A percentile compares a stretch with the other conserved stretches of the same genome.
Evolutionary conservation across 2,888 invertebrate species (phyloP).

Genomic region (Callosobruchus maculatus): DNA sequence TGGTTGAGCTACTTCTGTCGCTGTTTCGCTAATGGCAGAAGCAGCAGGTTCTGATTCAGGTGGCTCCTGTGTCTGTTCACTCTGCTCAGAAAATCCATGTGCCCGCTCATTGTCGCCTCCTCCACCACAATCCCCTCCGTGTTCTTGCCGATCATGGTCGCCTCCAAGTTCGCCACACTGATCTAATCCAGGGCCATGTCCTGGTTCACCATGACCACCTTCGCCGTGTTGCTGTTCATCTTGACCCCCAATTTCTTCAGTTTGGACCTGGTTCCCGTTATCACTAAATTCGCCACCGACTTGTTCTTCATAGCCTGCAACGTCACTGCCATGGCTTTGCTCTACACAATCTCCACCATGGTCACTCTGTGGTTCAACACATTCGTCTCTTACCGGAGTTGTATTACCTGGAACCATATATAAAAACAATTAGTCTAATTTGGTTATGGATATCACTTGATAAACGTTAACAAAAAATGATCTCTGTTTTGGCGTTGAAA

Average conservation of each 20-base stretch:
- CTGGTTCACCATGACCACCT: conserved; percentile 5
- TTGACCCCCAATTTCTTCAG: not conserved
- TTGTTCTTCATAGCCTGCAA: not conserved
- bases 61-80: not conserved
- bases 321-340: conserved; percentile 15
- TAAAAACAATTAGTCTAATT: no score
- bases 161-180: not conserved
- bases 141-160: not conserved
- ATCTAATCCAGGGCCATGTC: not conserved
- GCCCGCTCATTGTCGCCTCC: not conserved
- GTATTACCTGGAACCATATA: not conserved
- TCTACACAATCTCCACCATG: conserved; percentile 7
- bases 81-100: conserved; percentile 4
- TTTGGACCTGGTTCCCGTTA: conserved; percentile 5
- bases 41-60: not conserved
- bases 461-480: no score
- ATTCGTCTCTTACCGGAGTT: conserved; percentile 4
- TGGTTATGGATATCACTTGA: no score
- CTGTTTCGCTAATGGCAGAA: not conserved
- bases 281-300: not conserved
- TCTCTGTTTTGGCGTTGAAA: no score
- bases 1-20: not conserved
- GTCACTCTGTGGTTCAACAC: conserved; percentile 6
- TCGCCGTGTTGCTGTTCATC: not conserved
- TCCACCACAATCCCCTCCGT: not conserved